Base-by-base conservation (phyloP, 2,797 vertebrate genomes). In the Phrynocephalus guinanensis region DNA sequence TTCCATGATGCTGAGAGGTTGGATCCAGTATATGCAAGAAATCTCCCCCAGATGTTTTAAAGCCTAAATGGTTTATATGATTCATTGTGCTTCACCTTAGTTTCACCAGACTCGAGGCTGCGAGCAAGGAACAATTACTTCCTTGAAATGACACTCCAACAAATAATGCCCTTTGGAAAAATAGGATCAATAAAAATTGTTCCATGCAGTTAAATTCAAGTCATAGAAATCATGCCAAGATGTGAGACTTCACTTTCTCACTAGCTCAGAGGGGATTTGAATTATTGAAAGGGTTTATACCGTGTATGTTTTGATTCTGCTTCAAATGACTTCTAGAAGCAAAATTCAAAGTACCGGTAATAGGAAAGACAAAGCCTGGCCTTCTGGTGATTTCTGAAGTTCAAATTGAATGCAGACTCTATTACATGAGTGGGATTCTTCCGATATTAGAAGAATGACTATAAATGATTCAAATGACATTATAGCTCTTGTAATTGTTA, bases 91-190 rank as follows among this genome's bases (percentile, higher is more conserved):
- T 72, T 79, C 56, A 28, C 15, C 71, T 84, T 79, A 72, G 84
- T 84, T 79, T 79, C 76, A 79, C 76, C 18, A 72, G 68, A 79
- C 72, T 77, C 8, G 60, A 78, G 52, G 22, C 72, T 78, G 66
- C 56, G 79, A 88, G 82, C 82, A 84, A 79, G 50, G 79, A 72
- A 67, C 82, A 84, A 84, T 79, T 84, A 48, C 67, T 33, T 84
- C 87, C 24, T 72, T 80, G 76, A 84, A 84, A 33, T 79, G 50
- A 50, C 26, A 70, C 30, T 80, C 77, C 22, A 66, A 38, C n/a
- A 63, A 79, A 63, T 63, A 84, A 68, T 5, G 16, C 24, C 52
- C 20, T 9, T 72, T 48, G 67, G 81, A 70, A 79, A 88, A 84
- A 88, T 78, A 5, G 56, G 22, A 71, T 84, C 68, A 79, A 52